Conservation (phyloP, 2,113 vertebrate species). For the Burhinus bistriatus region DNA sequence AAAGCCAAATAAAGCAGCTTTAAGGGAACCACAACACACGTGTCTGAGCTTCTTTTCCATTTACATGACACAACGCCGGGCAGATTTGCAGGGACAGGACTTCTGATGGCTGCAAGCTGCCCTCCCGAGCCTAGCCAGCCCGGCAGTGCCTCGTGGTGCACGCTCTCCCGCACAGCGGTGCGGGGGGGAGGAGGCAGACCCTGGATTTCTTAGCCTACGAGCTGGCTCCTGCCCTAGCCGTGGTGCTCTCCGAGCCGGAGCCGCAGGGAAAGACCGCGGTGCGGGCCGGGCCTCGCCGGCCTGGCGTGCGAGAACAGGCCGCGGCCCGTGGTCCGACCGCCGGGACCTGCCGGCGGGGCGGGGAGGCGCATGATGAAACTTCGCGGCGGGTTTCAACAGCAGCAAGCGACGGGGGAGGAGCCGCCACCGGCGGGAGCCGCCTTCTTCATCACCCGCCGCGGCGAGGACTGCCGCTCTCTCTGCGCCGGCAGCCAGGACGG, state of each 20-base stretch:
- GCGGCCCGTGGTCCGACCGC: no score
- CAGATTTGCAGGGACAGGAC: accelerated
- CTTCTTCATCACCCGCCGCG: background rate
- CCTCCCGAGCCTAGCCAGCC: accelerated
- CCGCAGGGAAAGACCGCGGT: accelerated
- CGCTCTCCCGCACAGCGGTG: accelerated
- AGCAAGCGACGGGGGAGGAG: background rate
- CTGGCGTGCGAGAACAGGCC: accelerated
- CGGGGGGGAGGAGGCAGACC: background rate
- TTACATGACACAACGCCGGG: accelerated
- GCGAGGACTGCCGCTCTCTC: accelerated
- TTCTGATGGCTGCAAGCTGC: accelerated
- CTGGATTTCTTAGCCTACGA: accelerated
- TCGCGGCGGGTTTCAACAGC: slow-evolving; percentile 14
- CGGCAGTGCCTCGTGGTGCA: accelerated
- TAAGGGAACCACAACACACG: accelerated
- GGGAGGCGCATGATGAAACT: slow-evolving; percentile 38
- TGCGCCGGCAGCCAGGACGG: background rate
- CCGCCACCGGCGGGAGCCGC: background rate
- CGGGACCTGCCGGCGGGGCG: accelerated
- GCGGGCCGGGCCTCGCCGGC: accelerated
- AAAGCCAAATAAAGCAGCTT: background rate
- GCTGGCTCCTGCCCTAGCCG: accelerated
- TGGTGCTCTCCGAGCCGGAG: accelerated
- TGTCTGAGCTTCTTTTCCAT: accelerated